Percentiles rank a stretch among this genome's conserved stretches.
Conservation (phyloP, 2,888 invertebrate genomes). For the Epistrophe grossulariae region DNA sequence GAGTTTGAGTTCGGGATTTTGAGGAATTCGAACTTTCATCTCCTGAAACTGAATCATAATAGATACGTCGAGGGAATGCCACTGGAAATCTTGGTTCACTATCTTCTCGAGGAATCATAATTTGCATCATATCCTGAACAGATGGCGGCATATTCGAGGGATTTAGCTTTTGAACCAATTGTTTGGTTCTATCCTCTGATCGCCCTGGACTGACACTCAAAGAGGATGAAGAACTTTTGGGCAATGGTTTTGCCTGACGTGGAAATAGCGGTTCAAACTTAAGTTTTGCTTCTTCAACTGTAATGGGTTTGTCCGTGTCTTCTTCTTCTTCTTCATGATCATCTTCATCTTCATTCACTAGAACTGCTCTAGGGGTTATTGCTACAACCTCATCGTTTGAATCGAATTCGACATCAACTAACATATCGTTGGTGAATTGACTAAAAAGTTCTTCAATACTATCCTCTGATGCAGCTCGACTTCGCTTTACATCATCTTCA, state of each 20-base stretch:
- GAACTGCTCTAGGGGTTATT: conserved; percentile 78
- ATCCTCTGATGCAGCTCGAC: conserved; percentile 81
- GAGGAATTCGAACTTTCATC: conserved; percentile 23
- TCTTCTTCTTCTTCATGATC: conserved; percentile 9
- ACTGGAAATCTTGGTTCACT: conserved; percentile 70
- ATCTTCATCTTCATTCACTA: conserved; percentile 43
- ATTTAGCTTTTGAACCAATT: conserved; percentile 79
- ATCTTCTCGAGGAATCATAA: conserved; percentile 65
- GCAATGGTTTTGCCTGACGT: conserved; percentile 78
- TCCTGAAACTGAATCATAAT: conserved; percentile 35
- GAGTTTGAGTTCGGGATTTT: conserved; percentile 41
- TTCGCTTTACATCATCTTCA: conserved; percentile 79
- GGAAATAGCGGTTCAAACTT: conserved; percentile 79
- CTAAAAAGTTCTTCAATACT: conserved; percentile 83
- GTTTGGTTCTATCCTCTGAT: conserved; percentile 79
- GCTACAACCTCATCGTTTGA: conserved; percentile 81
- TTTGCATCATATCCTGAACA: conserved; percentile 81
- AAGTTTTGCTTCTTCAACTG: conserved; percentile 44
- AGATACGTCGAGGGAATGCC: conserved; percentile 52
- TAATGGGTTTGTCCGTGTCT: conserved; percentile 24
- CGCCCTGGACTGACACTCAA: conserved; percentile 79
- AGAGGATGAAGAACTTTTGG: conserved; percentile 81
- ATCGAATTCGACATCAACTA: conserved; percentile 82
- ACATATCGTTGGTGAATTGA: conserved; percentile 82
- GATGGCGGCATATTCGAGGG: conserved; percentile 82